Evolutionary conservation across 1,140 invertebrate species (phyloP).

Genomic region (Drosophila kurseongensis): DNA sequence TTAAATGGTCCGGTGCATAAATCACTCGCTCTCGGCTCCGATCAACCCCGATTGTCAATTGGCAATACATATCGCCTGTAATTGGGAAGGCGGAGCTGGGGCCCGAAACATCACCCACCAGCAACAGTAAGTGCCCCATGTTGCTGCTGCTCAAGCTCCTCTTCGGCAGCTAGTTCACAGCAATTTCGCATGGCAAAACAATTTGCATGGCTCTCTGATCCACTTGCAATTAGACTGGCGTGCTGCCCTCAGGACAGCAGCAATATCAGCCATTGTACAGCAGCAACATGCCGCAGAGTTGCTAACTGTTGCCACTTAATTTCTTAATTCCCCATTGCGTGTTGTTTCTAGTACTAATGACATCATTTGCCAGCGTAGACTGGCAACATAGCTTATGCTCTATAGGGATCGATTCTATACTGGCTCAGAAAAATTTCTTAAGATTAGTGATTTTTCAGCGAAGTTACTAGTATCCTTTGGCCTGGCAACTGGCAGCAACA

Average conservation of each 20-base stretch:
- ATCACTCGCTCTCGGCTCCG: slow-evolving; percentile 64
- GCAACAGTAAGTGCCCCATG: neutral
- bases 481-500: slow-evolving; percentile 11
- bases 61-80: slow-evolving; percentile 59
- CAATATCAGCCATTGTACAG: slow-evolving; percentile 7
- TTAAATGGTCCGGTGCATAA: slow-evolving; percentile 77
- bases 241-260: slow-evolving; percentile 53
- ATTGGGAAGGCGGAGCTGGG: slow-evolving; percentile 60
- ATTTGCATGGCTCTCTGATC: slow-evolving; percentile 61
- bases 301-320: slow-evolving; percentile 77
- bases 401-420: slow-evolving; percentile 17
- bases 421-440: neutral
- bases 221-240: slow-evolving; percentile 75
- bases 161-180: slow-evolving; percentile 19
- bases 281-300: slow-evolving; percentile 69
- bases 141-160: slow-evolving; percentile 5
- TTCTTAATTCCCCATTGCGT: slow-evolving; percentile 73
- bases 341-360: slow-evolving; percentile 60
- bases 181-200: slow-evolving; percentile 41
- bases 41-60: slow-evolving; percentile 70
- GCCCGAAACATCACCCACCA: slow-evolving; percentile 33
- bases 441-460: neutral
- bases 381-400: slow-evolving; percentile 18
- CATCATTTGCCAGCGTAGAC: slow-evolving; percentile 64
- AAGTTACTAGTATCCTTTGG: slow-evolving; percentile 18